Evolutionary conservation across 1,140 invertebrate genomes (phyloP), one percentile per base, ranked within the genome.

Genomic region (Cydia splendana): DNA sequence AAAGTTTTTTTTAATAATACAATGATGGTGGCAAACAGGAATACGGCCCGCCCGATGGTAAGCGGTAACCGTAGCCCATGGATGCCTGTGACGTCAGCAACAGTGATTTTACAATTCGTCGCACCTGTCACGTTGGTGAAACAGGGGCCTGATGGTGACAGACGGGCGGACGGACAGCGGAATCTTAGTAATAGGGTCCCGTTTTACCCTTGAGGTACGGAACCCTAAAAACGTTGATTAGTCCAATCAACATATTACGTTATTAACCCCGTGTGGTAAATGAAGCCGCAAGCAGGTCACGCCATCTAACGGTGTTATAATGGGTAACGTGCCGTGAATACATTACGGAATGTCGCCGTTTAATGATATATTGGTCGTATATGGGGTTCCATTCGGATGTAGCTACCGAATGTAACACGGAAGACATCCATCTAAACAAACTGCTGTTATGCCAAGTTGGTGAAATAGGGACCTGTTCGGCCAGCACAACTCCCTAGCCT

Each of bases 281-380:
- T 76, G 74, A 79, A 77, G 82, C 82, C 80, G 75, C 78, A 86
- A 86, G 82, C 84, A 86, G 89, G 89, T 88, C 88, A 88, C 85
- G 87, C 82, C 79, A 76, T 77, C 80, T 88, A 87, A 90, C 87
- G 84, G 85, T 78, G 79, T 81, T 85, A 82, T 84, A 87, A 87
- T 87, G 80, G 80, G 65, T 76, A 76, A 77, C 80, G 81, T 81
- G 84, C 80, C 78, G 74, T 77, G 82, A 83, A 85, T 85, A 83
- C 71, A 79, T 86, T 82, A 84, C 76, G 73, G 78, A 78, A 77
- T 74, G 76, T 78, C 79, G 75, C 69, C 75, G 77, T 79, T 79
- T 77, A 74, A 82, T 75, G 71, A 74, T 65, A 82, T 71, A 30
- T 48, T 57, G 76, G 77, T 57, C 45, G 76, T 75, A 75, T 74